Evolutionary conservation across 2,113 vertebrate genomes (phyloP).

Genomic region (Xenopus borealis): DNA sequence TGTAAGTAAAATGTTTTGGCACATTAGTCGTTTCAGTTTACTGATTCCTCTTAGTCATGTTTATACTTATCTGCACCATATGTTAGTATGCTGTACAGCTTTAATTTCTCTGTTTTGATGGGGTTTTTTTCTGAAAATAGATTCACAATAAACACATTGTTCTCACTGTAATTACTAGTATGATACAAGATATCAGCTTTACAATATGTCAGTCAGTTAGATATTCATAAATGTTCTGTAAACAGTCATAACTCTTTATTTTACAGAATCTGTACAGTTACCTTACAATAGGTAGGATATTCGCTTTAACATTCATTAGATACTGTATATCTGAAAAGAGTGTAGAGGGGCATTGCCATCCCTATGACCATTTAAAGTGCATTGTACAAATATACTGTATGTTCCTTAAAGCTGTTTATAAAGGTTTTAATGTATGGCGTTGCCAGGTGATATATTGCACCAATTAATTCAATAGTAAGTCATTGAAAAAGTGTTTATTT

Average conservation of each 20-base stretch:
- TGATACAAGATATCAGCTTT: not conserved
- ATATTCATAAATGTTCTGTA: not conserved
- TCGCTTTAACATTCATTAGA: not conserved
- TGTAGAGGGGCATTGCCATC: no score
- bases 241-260: not conserved
- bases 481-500: no score
- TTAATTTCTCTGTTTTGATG: conserved; percentile 4
- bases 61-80: not conserved
- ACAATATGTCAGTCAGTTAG: not conserved
- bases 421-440: conserved; percentile 23
- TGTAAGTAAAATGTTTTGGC: not conserved
- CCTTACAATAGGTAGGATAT: not conserved
- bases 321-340: no score
- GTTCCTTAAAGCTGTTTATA: conserved; percentile 14
- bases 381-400: not conserved
- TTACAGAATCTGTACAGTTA: no score
- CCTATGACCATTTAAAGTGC: no score
- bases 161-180: not conserved
- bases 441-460: conserved; percentile 31
- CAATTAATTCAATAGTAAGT: no score
- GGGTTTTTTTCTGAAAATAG: conserved; percentile 2
- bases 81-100: not conserved
- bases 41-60: not conserved
- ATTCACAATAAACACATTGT: conserved; percentile 2
- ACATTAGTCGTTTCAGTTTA: conserved; percentile 6